These are phyloP conservation scores for Drosophila azteca DNA, from an alignment of 1,140 invertebrate genomes.

Conservation along the genomic window DNA sequence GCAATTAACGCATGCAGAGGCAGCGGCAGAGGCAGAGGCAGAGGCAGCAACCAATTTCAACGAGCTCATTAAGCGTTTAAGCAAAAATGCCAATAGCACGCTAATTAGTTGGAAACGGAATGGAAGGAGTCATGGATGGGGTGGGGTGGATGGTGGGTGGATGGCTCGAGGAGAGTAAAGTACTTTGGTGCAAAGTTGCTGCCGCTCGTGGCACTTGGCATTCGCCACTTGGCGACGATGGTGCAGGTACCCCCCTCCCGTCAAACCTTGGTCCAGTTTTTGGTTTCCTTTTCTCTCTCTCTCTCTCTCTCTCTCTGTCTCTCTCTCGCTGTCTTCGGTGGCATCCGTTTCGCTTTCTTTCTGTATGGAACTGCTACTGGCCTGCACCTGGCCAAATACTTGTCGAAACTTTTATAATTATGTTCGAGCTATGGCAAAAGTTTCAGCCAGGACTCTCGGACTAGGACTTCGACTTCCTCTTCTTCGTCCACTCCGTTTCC, in stretches of 20 bases:
- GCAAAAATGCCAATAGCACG: conserved; percentile 78
- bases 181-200: conserved; percentile 27
- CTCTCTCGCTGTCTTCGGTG: too few relatives aligned
- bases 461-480: conserved; percentile 5
- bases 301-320: too few relatives aligned
- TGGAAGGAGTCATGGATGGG: not conserved
- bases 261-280: conserved; percentile 42
- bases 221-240: conserved; percentile 59
- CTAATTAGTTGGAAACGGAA: conserved; percentile 65
- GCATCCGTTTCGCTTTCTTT: conserved; percentile 9
- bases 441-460: conserved; percentile 55
- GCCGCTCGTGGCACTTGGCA: conserved; percentile 56
- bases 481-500: conserved; percentile 19
- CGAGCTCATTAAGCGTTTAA: conserved; percentile 79
- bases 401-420: conserved; percentile 82
- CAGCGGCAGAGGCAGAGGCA: conserved; percentile 1
- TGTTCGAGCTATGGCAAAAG: conserved; percentile 80
- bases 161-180: not conserved
- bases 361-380: conserved; percentile 31
- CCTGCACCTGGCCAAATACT: conserved; percentile 77
- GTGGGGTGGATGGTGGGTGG: too few relatives aligned
- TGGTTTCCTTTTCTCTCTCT: conserved; percentile 18
- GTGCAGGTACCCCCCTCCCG: too few relatives aligned
- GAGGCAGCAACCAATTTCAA: conserved; percentile 51
- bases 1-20: conserved; percentile 46